Evolutionary conservation across 2,113 vertebrate species (phyloP).

Genomic region (Pholis gunnellus): DNA sequence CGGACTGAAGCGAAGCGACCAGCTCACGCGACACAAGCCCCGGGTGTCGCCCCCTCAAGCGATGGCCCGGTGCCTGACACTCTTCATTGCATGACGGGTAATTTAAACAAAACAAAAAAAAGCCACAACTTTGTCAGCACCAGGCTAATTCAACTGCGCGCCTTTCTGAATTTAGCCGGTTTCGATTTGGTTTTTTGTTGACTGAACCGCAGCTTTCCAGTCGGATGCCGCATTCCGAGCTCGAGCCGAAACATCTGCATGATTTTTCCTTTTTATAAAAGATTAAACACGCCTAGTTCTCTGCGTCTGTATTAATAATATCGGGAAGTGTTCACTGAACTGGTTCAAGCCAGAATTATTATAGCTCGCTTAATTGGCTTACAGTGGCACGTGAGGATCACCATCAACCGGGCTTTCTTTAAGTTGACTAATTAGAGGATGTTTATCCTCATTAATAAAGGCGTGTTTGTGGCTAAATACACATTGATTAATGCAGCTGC

Average conservation of each 20-base stretch:
- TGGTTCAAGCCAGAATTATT: constrained; percentile 75
- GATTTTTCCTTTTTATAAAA: background rate
- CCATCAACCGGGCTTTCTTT: background rate
- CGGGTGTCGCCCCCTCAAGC: background rate
- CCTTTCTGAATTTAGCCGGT: constrained; percentile 20
- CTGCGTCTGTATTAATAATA: background rate
- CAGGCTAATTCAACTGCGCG: constrained; percentile 28
- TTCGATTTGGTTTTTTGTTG: no score
- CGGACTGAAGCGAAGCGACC: background rate
- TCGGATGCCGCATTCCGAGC: constrained; percentile 22
- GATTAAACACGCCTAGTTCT: background rate
- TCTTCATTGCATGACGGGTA: rapidly evolving
- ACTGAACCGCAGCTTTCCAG: background rate
- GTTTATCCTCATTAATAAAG: constrained; percentile 2
- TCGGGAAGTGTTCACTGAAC: constrained; percentile 40
- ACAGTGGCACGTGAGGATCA: constrained; percentile 37
- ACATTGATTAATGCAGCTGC: background rate
- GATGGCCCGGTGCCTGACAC: background rate
- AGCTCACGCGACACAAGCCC: background rate
- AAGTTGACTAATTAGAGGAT: constrained; percentile 18
- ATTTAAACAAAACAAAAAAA: background rate
- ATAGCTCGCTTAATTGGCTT: constrained; percentile 74
- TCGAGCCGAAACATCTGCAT: background rate
- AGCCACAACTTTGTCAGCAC: background rate
- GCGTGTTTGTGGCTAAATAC: background rate